These are phyloP conservation scores for Shargacucullia verbasci DNA, from an alignment of 2,888 invertebrate species.

Conservation along the genomic window DNA sequence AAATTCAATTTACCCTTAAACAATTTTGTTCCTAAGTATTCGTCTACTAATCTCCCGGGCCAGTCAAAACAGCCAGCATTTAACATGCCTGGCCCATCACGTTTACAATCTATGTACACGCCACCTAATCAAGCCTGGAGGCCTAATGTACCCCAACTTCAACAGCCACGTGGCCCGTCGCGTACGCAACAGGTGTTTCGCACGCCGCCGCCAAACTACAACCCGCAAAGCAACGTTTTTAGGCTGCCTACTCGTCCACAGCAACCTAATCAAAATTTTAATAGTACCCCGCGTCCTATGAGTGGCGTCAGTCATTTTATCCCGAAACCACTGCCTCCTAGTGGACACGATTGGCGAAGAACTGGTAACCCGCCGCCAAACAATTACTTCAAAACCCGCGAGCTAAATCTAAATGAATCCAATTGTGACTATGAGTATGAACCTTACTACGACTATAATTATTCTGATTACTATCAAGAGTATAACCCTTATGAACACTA, in stretches of 20 bases:
- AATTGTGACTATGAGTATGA: constrained; percentile 16
- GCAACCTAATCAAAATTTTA: neutral
- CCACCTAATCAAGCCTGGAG: constrained; percentile 11
- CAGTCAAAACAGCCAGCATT: too few relatives aligned
- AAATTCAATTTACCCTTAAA: too few relatives aligned
- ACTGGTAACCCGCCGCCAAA: constrained; percentile 42
- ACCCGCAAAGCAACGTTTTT: constrained; percentile 24
- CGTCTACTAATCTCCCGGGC: too few relatives aligned
- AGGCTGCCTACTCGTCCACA: constrained; percentile 3
- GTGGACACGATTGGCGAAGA: constrained; percentile 38
- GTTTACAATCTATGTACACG: neutral
- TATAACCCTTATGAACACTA: too few relatives aligned
- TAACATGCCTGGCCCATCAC: constrained; percentile 13
- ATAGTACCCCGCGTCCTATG: constrained; percentile 6
- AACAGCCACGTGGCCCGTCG: constrained; percentile 12
- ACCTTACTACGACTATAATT: too few relatives aligned
- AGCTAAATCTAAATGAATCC: constrained; percentile 48
- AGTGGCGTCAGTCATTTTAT: constrained; percentile 35
- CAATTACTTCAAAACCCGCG: constrained; percentile 45
- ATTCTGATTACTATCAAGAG: too few relatives aligned
- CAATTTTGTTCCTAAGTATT: too few relatives aligned
- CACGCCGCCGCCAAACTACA: constrained; percentile 36
- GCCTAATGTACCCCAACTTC: too few relatives aligned
- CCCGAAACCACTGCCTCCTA: constrained; percentile 13
- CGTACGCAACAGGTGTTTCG: constrained; percentile 47